phyloP scores from a whole-genome alignment of 2,888 invertebrate species.

The Apamea crenata region DNA sequence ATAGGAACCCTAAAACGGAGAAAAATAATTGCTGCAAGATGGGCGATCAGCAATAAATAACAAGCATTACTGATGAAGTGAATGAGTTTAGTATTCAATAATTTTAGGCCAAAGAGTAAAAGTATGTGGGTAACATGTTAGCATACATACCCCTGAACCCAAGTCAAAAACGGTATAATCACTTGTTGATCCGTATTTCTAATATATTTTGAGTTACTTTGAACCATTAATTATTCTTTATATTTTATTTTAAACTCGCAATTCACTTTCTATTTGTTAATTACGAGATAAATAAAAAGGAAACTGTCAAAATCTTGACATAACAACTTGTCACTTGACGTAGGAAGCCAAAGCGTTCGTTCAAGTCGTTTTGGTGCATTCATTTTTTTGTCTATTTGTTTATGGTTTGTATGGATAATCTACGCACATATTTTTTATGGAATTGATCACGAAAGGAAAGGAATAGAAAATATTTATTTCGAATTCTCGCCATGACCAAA shows the following conservation, averaged over 20 bases:
- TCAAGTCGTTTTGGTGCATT: conserved; percentile 32
- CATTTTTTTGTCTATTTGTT: conserved; percentile 30
- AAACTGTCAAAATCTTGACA: conserved; percentile 78
- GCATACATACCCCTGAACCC: conserved; percentile 78
- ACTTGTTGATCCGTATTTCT: conserved; percentile 45
- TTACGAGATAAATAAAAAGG: conserved; percentile 73
- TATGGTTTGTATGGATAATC: conserved; percentile 32
- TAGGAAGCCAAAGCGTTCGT: conserved; percentile 20
- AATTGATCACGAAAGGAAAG: not conserved
- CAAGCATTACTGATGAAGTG: conserved; percentile 38
- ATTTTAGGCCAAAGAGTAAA: conserved; percentile 79
- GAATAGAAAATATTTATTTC: not conserved
- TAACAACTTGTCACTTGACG: conserved; percentile 67
- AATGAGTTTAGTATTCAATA: conserved; percentile 61
- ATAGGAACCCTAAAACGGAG: conserved; percentile 24
- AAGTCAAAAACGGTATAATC: conserved; percentile 64
- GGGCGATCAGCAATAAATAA: conserved; percentile 47
- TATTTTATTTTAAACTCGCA: conserved; percentile 56
- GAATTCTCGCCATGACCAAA: not conserved
- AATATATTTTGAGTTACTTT: conserved; percentile 34
- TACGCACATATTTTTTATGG: not conserved
- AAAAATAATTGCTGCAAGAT: conserved; percentile 51
- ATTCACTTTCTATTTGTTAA: conserved; percentile 76
- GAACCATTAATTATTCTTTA: conserved; percentile 32
- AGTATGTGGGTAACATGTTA: conserved; percentile 75